Evolutionary conservation across 2,888 invertebrate species (phyloP).

Genomic region (Steinernema carpocapsae): DNA sequence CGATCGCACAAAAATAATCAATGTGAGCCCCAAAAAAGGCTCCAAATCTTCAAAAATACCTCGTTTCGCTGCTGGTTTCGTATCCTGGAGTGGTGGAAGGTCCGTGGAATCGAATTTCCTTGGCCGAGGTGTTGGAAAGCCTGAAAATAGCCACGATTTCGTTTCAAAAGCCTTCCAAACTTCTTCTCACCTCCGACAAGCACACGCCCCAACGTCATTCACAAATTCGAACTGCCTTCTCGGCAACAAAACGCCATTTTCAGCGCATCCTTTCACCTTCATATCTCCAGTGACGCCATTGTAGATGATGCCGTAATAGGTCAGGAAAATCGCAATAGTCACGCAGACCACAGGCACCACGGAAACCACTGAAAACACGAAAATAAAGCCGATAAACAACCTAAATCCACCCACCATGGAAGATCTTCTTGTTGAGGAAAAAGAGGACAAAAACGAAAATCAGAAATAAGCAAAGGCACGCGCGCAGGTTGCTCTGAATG

Average conservation of each 20-base stretch:
- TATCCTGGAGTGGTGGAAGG: too few relatives aligned
- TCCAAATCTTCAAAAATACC: too few relatives aligned
- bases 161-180: too few relatives aligned
- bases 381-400: too few relatives aligned
- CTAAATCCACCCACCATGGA: not conserved
- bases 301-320: not conserved
- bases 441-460: not conserved
- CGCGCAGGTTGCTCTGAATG: not conserved
- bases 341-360: not conserved
- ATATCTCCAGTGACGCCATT: not conserved
- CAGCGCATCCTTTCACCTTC: not conserved
- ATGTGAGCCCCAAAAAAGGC: too few relatives aligned
- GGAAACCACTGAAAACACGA: not conserved
- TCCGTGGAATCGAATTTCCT: too few relatives aligned
- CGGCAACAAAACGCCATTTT: not conserved
- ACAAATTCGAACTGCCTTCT: not conserved
- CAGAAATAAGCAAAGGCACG: not conserved
- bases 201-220: not conserved
- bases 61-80: too few relatives aligned
- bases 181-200: not conserved
- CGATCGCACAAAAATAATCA: too few relatives aligned
- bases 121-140: too few relatives aligned
- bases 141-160: too few relatives aligned
- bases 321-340: not conserved
- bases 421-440: conserved; percentile 7